phyloP scores from a whole-genome alignment of 2,113 vertebrate genomes.

The Myrmophylax atrothorax region DNA sequence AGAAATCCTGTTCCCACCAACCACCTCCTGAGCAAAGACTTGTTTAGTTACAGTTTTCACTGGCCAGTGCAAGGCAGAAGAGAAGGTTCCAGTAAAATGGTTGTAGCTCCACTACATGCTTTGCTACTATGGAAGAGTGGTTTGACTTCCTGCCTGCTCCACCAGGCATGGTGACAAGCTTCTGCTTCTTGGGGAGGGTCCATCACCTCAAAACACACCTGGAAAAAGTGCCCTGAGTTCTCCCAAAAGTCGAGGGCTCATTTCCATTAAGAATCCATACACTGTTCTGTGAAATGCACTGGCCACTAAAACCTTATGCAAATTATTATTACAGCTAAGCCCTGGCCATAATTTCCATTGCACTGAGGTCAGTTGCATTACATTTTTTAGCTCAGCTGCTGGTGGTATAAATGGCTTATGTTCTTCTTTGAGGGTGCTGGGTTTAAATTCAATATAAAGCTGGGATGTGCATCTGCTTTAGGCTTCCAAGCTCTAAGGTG shows the following conservation, averaged over 20 bases:
- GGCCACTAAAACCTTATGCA: constrained; percentile 38
- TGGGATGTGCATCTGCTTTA: constrained; percentile 1
- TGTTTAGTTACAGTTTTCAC: neutral
- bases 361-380: constrained; percentile 24
- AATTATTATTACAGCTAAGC: constrained; percentile 52
- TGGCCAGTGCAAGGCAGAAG: neutral
- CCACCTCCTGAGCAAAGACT: neutral
- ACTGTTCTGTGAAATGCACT: neutral
- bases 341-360: constrained; percentile 18
- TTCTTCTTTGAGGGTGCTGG: constrained; percentile 22
- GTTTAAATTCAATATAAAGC: constrained; percentile 46
- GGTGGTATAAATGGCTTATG: constrained; percentile 21
- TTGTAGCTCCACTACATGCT: neutral
- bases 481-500: neutral
- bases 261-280: neutral
- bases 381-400: constrained; percentile 32
- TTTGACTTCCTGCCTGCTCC: neutral
- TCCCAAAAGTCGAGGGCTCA: neutral
- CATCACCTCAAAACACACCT: neutral
- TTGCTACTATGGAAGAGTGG: neutral
- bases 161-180: neutral
- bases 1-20: neutral
- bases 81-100: fast-evolving
- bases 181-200: neutral
- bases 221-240: neutral